Evolutionary conservation across 2,888 invertebrate species (phyloP), one percentile per base, ranked within the genome.

Genomic region (Eupithecia centaureata): DNA sequence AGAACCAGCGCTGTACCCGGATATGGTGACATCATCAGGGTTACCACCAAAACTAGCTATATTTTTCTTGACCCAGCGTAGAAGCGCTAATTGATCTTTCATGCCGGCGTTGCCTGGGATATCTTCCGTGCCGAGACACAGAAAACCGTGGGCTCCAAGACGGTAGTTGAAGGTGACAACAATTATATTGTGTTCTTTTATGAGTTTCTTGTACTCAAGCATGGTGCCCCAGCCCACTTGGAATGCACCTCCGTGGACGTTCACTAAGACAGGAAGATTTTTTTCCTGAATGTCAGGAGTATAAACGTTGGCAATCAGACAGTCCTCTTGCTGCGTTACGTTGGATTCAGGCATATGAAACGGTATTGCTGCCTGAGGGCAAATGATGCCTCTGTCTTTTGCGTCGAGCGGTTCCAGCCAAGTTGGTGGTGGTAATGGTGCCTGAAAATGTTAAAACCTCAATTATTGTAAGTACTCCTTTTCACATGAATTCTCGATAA

Each of bases 21-120:
- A 67, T 38, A 90, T 66, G 0, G 88, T 88, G 1, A 90, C 82
- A 61, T 89, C 88, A 32, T 86, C 67, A 35, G 90, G 85, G 28
- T 89, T 85, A 0, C 90, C 90, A 15, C 88, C 86, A 58, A 87
- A 90, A 1, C 63, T 75, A 0, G 77, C 86, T 59, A 90, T 88
- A 65, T 90, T 89, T 7, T 74, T 76, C 54, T 86, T 77, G 0
- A 87, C 83, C 87, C 87, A 87, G 0, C 78, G 79, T 12, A 89
- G 76, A 28, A 86, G 71, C 0, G 86, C 83, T 1, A 90, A 80
- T 73, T 88, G 87, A 63, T 90, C 90, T 72, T 90, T 90, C 80
- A 89, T 78, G 4, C 87, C 90, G 28, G 89, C 90, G 60, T 90
- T 89, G 0, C 90, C 90, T 0, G 89, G 89, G 57, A 77, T 76